Percentiles rank a stretch among this genome's conserved stretches.
These are phyloP conservation scores for Agrochola lota DNA, from an alignment of 2,888 invertebrate genomes.

Conservation along the genomic window DNA sequence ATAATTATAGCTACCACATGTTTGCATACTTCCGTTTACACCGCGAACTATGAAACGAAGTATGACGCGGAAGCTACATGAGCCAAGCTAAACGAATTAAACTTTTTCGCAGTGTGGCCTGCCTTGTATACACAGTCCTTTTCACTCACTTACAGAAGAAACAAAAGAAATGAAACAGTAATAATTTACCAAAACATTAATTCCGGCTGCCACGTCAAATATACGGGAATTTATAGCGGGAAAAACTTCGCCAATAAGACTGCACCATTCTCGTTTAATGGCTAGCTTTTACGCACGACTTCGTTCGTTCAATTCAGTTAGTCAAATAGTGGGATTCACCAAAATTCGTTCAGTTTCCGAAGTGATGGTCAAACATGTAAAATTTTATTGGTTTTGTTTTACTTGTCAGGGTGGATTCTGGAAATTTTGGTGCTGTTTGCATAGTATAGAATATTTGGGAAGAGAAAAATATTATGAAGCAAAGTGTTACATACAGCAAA, in stretches of 20 bases:
- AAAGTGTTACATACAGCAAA: not conserved
- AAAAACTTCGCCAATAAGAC: slow-evolving; percentile 61
- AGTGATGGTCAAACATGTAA: slow-evolving; percentile 64
- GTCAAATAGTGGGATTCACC: slow-evolving; percentile 50
- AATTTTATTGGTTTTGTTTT: slow-evolving; percentile 55
- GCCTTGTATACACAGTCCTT: not conserved
- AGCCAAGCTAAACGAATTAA: too few species aligned
- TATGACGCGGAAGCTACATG: too few species aligned
- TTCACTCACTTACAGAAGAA: slow-evolving; percentile 27
- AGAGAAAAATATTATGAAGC: not conserved
- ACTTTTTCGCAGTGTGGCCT: too few species aligned
- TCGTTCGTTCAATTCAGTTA: slow-evolving; percentile 49
- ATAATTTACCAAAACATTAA: slow-evolving; percentile 55
- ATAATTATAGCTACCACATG: too few species aligned
- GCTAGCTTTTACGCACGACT: slow-evolving; percentile 52
- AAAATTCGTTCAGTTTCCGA: slow-evolving; percentile 31
- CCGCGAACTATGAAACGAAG: too few species aligned
- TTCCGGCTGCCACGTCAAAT: slow-evolving; percentile 55
- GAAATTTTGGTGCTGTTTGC: slow-evolving; percentile 1
- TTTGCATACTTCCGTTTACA: too few species aligned
- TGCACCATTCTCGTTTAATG: slow-evolving; percentile 54
- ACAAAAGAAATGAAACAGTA: slow-evolving; percentile 37
- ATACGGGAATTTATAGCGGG: slow-evolving; percentile 55
- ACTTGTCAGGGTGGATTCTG: slow-evolving; percentile 12
- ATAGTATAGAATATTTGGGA: slow-evolving; percentile 19